Conservation (phyloP, 2,797 vertebrate genomes). For the Perodicticus potto region DNA sequence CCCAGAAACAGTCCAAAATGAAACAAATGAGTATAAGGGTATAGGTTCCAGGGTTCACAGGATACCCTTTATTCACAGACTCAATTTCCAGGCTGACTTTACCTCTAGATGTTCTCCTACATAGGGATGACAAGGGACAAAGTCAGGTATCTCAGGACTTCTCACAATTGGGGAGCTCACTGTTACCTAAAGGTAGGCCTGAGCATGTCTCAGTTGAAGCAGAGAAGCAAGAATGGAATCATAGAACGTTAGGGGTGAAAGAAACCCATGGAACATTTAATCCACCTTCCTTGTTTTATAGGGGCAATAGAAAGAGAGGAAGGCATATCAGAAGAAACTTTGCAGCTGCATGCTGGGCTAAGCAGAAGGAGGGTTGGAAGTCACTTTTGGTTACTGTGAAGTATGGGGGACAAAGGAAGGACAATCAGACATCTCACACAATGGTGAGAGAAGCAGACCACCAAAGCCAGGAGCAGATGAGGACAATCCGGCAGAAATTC, state of each 20-base stretch:
- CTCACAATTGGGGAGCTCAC: background rate
- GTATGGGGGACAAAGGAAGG: background rate
- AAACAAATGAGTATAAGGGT: background rate
- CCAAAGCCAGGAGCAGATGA: background rate
- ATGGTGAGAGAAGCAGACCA: background rate
- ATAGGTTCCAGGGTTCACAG: background rate
- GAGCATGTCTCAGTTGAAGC: background rate
- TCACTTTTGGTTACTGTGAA: background rate
- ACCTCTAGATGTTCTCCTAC: background rate
- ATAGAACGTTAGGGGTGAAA: background rate
- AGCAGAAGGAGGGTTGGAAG: background rate
- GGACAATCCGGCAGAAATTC: background rate
- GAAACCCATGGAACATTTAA: background rate
- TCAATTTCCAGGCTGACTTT: background rate
- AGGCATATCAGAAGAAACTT: slow-evolving; percentile 1
- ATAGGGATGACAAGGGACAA: background rate
- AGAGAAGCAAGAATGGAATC: background rate
- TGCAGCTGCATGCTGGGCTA: background rate
- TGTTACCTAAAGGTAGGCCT: background rate
- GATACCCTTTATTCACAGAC: background rate
- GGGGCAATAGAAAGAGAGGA: slow-evolving; percentile 3
- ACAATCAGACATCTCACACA: background rate
- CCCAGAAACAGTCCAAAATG: background rate
- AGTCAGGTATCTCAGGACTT: background rate
- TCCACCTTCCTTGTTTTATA: background rate